Percentiles rank a stretch among this genome's conserved stretches.
phyloP scores from a whole-genome alignment of 1,140 invertebrate species.

The Camponotus floridanus region DNA sequence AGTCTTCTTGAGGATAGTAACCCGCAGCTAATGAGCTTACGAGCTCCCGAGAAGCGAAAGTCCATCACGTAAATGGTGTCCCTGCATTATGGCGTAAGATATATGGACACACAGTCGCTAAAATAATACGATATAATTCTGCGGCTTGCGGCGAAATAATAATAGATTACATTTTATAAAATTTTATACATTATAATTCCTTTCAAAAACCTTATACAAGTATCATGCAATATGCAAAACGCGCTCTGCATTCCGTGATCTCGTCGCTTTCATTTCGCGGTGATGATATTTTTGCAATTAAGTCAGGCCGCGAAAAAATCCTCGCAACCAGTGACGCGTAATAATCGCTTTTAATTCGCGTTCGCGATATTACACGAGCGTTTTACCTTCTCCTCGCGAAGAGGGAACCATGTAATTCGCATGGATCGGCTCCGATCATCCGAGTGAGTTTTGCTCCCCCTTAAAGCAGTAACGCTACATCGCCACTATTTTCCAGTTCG shows the following conservation, averaged over 20 bases:
- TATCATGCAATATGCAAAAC: neutral
- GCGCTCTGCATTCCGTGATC: neutral
- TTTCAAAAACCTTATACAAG: neutral
- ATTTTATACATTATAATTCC: neutral
- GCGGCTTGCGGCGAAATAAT: neutral
- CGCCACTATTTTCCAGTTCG: constrained; percentile 44
- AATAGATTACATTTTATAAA: neutral
- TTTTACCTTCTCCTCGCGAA: constrained; percentile 3
- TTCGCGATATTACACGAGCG: neutral
- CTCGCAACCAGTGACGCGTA: neutral
- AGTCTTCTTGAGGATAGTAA: constrained; percentile 6
- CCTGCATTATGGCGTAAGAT: neutral
- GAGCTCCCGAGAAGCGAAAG: neutral
- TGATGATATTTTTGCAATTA: constrained; percentile 42
- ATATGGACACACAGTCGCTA: neutral
- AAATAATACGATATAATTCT: constrained; percentile 2
- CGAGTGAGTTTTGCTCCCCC: neutral
- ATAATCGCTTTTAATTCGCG: constrained; percentile 25
- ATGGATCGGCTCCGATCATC: constrained; percentile 32
- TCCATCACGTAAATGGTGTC: neutral
- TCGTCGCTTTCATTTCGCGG: neutral
- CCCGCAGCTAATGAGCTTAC: constrained; percentile 14
- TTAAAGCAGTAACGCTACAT: constrained; percentile 3
- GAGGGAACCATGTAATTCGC: constrained; percentile 44
- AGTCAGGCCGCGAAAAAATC: neutral